phyloP scores from a whole-genome alignment of 2,888 invertebrate genomes.

The Xylota sylvarum region DNA sequence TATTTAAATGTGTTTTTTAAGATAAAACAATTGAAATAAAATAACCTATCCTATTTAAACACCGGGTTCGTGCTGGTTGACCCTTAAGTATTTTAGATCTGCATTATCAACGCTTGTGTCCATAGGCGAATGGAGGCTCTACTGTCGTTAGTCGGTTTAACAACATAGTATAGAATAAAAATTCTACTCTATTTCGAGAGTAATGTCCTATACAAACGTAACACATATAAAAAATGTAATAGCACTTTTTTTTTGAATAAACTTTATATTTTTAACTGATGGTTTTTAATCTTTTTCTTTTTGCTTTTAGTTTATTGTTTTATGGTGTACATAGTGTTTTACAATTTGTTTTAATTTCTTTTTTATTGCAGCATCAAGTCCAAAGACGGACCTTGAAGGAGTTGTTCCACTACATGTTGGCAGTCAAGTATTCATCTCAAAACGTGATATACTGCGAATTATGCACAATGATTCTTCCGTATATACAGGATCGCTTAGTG shows the following conservation, averaged over 20 bases:
- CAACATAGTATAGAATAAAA: too few relatives aligned
- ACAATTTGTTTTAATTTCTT: background rate
- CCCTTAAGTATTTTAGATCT: too few relatives aligned
- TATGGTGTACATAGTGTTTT: background rate
- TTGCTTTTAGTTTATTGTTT: background rate
- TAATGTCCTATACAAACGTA: background rate
- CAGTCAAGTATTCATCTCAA: conserved; percentile 82
- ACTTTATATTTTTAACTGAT: background rate
- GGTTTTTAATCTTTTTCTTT: background rate
- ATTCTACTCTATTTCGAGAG: too few relatives aligned
- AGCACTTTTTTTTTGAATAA: background rate
- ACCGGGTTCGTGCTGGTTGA: too few relatives aligned
- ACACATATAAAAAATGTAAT: background rate
- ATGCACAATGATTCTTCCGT: conserved; percentile 82
- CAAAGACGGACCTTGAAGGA: conserved; percentile 53
- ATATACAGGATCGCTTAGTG: conserved; percentile 83
- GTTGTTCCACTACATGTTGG: conserved; percentile 83
- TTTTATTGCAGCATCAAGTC: conserved; percentile 25
- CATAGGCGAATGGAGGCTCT: too few relatives aligned
- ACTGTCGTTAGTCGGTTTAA: too few relatives aligned
- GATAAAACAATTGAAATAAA: too few relatives aligned
- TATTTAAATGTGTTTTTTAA: too few relatives aligned
- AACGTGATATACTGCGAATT: conserved; percentile 82
- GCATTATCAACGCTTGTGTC: too few relatives aligned
- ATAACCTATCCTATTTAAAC: too few relatives aligned